Evolutionary conservation across 1,140 invertebrate genomes (phyloP).

Genomic region (Kradibia gibbosae): DNA sequence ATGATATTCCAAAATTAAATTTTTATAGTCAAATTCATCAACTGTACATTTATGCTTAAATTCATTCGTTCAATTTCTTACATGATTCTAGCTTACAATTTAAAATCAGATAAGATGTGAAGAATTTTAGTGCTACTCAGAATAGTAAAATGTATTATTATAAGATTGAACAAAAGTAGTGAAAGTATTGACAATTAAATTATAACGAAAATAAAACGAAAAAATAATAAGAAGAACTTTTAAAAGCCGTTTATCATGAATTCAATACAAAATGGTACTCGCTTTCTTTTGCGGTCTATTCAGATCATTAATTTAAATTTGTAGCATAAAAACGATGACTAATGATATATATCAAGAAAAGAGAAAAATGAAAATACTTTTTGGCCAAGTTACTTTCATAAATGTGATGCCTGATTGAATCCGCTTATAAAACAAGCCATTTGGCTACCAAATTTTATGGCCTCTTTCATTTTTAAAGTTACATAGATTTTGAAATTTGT

Average conservation of each 20-base stretch:
- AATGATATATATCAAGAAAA: neutral
- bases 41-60: constrained; percentile 15
- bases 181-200: neutral
- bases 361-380: neutral
- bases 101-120: neutral
- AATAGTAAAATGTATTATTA: neutral
- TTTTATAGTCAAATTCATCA: constrained; percentile 36
- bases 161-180: neutral
- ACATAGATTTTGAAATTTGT: neutral
- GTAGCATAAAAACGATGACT: constrained; percentile 4
- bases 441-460: constrained; percentile 14
- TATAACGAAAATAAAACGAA: neutral
- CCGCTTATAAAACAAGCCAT: constrained; percentile 29
- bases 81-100: neutral
- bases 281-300: constrained; percentile 14
- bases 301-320: constrained; percentile 53
- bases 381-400: constrained; percentile 12
- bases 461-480: constrained; percentile 16
- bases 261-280: constrained; percentile 53
- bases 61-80: constrained; percentile 27
- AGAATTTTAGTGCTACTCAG: neutral
- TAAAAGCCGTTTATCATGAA: constrained; percentile 56
- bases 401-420: constrained; percentile 35
- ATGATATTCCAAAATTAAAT: constrained; percentile 27
- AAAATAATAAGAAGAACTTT: constrained; percentile 15